Evolutionary conservation across 2,113 vertebrate genomes (phyloP), one percentile per base, ranked within the genome.

Genomic region (Tichodroma muraria): DNA sequence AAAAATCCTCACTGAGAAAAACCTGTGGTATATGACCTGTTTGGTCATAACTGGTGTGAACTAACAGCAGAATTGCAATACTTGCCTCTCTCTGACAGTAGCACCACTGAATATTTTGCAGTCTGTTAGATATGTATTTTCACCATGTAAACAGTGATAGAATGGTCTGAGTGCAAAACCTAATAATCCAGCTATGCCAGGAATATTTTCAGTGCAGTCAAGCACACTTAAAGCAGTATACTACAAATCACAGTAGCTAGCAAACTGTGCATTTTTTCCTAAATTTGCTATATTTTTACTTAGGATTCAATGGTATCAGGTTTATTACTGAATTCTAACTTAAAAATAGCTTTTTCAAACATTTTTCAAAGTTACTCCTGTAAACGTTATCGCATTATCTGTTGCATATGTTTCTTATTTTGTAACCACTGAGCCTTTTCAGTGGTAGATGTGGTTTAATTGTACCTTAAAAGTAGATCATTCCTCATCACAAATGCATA

Each of bases 1-100:
- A 94, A 90, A 95, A 95, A 86, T 80, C 52, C 53, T 90, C 35
- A 44, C 68, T 75, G 71, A 85, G 54, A 83, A 72, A 81, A 70
- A 60, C 23, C 30, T 93, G 69, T 77, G 33, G 64, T 85, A 73
- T 86, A 73, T 92, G 52, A 88, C 61, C 54, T 69, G 35, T 78
- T 89, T 59, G 70, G n/a, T 75, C 49, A 24, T 83, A 87, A 85
- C 52, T 57, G 9, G 15, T 57, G 47, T 40, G 14, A 85, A 64
- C 28, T 83, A 68, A 72, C 21, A 90, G 31, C 38, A 75, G 25
- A 65, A 50, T 44, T 82, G 56, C 38, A 77, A 23, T 31, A 37
- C 35, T 72, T 87, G 40, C 60, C 37, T 89, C 57, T 93, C 72
- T 81, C 80, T 80, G 71, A 65, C 76, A 83, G 40, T 25, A 92